Conservation (phyloP, 2,888 invertebrate genomes). For the Hirtodrosophila cameraria region DNA sequence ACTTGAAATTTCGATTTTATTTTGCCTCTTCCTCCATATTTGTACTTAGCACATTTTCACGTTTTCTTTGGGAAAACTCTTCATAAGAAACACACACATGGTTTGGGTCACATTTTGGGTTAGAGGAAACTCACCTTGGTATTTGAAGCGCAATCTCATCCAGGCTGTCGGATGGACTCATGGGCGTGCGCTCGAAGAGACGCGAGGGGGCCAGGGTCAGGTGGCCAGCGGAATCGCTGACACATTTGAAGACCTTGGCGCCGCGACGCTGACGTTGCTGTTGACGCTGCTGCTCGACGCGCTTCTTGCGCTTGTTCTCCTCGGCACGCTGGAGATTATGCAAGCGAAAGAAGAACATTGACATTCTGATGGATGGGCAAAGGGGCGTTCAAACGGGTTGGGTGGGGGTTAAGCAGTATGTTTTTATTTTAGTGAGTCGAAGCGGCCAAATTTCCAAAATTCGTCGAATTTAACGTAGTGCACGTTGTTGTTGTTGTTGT, state of each 20-base stretch:
- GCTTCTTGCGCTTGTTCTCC: constrained; percentile 89
- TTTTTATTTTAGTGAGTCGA: constrained; percentile 18
- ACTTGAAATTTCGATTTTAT: no score
- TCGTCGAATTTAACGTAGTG: neutral
- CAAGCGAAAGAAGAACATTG: constrained; percentile 97
- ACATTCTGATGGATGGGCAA: constrained; percentile 87
- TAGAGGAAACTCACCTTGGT: constrained; percentile 89
- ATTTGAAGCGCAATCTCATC: constrained; percentile 96
- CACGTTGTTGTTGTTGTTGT: constrained; percentile 19
- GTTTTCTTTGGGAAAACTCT: no score
- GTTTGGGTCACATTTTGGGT: constrained; percentile 1
- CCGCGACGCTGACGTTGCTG: constrained; percentile 85
- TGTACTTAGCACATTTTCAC: no score
- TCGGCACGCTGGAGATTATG: constrained; percentile 95
- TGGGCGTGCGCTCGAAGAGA: constrained; percentile 92
- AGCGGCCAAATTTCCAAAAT: constrained; percentile 7
- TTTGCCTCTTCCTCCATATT: no score
- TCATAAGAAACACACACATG: neutral
- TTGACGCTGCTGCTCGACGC: constrained; percentile 84
- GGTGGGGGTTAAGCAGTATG: neutral
- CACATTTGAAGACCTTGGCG: constrained; percentile 86
- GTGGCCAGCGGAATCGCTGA: constrained; percentile 84
- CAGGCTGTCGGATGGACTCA: constrained; percentile 93
- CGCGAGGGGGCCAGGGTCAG: constrained; percentile 91
- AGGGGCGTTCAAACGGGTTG: neutral